Conservation (phyloP, 30 jellyfish, hydroid and myxozoan species). For the Cassiopea xamachana region DNA sequence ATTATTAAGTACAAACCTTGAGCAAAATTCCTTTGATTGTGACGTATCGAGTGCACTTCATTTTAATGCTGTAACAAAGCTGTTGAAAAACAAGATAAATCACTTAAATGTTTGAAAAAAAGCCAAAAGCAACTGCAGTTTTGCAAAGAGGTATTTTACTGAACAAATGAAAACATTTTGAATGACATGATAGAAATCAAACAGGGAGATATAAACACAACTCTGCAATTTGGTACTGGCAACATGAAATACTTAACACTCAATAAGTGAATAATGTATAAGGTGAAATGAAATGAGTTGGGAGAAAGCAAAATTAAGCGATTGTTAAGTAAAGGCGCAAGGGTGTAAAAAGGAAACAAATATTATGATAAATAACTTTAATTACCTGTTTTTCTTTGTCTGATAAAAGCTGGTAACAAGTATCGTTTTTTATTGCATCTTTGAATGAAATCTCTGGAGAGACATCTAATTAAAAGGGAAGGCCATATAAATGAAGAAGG, state of each 20-base stretch:
- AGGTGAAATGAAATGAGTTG: no score
- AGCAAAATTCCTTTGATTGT: constrained; percentile 79
- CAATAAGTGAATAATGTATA: no score
- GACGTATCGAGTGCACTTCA: constrained; percentile 86
- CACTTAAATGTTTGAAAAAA: neutral
- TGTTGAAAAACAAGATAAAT: constrained; percentile 11
- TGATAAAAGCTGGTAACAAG: constrained; percentile 84
- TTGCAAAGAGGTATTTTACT: no score
- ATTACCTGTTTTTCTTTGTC: constrained; percentile 96
- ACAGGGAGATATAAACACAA: no score
- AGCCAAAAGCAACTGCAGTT: neutral
- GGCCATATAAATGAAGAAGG: neutral
- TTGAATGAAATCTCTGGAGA: constrained; percentile 62
- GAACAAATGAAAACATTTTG: no score
- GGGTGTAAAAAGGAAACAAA: neutral
- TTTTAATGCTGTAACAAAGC: constrained; percentile 82
- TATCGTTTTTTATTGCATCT: constrained; percentile 83
- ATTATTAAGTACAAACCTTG: constrained; percentile 32
- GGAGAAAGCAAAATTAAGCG: no score
- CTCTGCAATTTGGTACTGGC: no score
- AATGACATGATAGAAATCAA: no score
- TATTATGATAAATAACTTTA: no score
- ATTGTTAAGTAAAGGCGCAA: no score
- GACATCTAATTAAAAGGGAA: constrained; percentile 7
- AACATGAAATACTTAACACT: no score